These are phyloP conservation scores for Rhagoletis zephyria DNA, from an alignment of 1,140 invertebrate species.

Conservation along the genomic window DNA sequence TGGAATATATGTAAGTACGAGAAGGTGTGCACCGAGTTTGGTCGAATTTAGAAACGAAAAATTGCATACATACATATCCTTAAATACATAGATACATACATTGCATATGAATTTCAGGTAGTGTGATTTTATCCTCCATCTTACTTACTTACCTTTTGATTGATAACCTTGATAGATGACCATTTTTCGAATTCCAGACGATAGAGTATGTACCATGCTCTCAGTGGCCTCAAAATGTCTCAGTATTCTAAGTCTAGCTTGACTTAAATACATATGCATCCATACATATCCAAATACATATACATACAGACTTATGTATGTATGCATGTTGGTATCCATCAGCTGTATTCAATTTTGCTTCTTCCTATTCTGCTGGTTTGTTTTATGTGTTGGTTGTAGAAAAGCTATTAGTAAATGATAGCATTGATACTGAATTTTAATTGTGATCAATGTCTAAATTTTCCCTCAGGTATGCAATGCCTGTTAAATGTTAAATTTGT, in stretches of 20 bases:
- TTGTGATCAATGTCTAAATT: too few species aligned
- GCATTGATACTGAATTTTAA: too few species aligned
- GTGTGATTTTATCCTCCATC: neutral
- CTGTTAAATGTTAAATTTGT: too few species aligned
- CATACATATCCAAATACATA: neutral
- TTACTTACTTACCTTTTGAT: neutral
- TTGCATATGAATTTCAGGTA: neutral
- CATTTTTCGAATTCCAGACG: constrained; percentile 20
- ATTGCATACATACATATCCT: neutral
- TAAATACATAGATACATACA: neutral
- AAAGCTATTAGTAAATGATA: too few species aligned
- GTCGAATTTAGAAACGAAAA: neutral
- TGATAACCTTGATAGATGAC: constrained; percentile 36
- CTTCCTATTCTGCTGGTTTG: neutral
- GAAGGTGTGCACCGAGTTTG: neutral
- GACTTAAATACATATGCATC: neutral
- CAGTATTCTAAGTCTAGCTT: neutral
- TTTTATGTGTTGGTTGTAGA: neutral
- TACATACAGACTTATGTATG: neutral
- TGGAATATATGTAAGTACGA: neutral
- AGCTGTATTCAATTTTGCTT: neutral
- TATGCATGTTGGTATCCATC: too few species aligned
- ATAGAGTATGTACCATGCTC: constrained; percentile 11
- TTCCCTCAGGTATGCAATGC: too few species aligned
- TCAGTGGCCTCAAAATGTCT: neutral